Base-by-base conservation (phyloP, 2,888 invertebrate genomes). In the Chrysolina americana region DNA sequence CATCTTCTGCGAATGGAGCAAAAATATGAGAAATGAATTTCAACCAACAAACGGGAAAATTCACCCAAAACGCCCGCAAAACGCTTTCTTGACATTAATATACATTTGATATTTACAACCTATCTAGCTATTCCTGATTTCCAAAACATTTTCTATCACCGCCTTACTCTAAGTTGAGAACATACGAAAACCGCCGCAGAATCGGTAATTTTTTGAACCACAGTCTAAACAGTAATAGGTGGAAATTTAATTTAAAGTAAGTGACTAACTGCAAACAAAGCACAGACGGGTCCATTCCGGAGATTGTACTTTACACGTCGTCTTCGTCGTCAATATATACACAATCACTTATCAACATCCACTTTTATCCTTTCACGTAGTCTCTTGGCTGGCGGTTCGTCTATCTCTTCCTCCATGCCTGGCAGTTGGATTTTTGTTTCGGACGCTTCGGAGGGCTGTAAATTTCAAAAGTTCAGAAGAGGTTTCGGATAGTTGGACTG, bases 371-470 rank as follows among this genome's bases (percentile, higher is more conserved):
- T 84, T 74, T 87, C 87, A 47, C 87, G 80, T 65, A 86, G 78
- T 74, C 87, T 83, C 82, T 89, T 89, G 19, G 86, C 85, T 64
- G 89, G 88, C 3, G 89, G 89, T 75, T 88, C 89, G 23, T 87
- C 87, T 21, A 86, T 81, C 41, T 89, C 89, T 76, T 90, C 89
- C 65, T 91, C 91, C 76, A 94, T 89, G 36, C 93, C 94, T 17
- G 94, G 94, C 79, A 94, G 89, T 84, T 93, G 92, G 82, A 94
- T 94, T 87, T 94, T 93, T 19, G 94, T 94, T 82, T 94, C 94
- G 3, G 94, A 93, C n/a, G 94, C 94, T 89, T 94, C 94, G 9
- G 94, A 93, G 15, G 94, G 94, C 94, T 94, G 89, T 1, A 78
- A 80, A 75, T 47, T 48, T 64, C 41, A 62, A 50, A 56, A 56